Conservation (phyloP, 2,797 vertebrate genomes). For the Gymnocypris eckloni region DNA sequence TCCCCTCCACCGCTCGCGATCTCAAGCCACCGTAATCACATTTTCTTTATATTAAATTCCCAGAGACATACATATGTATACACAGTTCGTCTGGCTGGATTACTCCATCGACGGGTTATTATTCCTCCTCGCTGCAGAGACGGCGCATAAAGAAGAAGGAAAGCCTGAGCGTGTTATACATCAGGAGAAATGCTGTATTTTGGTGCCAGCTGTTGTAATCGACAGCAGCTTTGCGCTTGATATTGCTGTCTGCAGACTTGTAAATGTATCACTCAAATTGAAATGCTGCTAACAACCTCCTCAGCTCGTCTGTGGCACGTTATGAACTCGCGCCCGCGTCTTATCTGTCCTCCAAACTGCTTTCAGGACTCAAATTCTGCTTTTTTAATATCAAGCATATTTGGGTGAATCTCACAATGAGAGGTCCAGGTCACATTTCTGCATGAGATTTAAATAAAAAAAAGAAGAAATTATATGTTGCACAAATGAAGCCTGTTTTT, state of each 20-base stretch:
- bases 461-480: neutral
- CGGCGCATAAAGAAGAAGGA: conserved; percentile 27
- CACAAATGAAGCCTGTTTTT: neutral
- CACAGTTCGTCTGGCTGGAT: conserved; percentile 66
- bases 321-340: conserved; percentile 19
- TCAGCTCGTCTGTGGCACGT: neutral
- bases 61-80: conserved; percentile 81
- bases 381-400: neutral
- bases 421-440: neutral
- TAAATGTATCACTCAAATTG: conserved; percentile 43
- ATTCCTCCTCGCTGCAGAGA: conserved; percentile 46
- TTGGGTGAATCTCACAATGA: neutral
- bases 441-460: neutral
- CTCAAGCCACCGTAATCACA: conserved; percentile 75
- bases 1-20: conserved; percentile 73
- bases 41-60: conserved; percentile 82
- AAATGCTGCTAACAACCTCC: conserved; percentile 43
- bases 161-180: conserved; percentile 37
- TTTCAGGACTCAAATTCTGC: neutral
- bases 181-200: conserved; percentile 46
- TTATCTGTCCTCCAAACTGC: neutral
- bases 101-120: conserved; percentile 65
- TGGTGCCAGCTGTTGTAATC: conserved; percentile 50
- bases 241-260: conserved; percentile 44
- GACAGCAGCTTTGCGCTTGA: conserved; percentile 46